Percentiles rank a stretch among this genome's conserved stretches.
phyloP scores from a whole-genome alignment of 2,113 vertebrate genomes.

The Egretta garzetta region DNA sequence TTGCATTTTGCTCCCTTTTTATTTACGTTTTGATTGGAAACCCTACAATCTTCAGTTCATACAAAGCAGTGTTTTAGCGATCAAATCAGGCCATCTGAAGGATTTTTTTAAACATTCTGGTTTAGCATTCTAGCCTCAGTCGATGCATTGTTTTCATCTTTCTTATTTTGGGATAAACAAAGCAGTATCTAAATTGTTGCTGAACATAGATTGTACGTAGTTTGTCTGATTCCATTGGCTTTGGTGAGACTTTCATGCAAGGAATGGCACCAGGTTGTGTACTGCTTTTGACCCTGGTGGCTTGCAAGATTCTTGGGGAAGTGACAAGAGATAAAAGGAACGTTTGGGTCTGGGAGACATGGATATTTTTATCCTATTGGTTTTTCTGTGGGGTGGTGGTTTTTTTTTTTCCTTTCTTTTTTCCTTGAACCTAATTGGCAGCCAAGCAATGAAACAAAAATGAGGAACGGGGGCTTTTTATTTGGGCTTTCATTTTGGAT shows the following conservation, averaged over 20 bases:
- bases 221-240: not conserved
- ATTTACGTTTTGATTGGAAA: conserved; percentile 6
- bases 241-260: not conserved
- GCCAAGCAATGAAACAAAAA: not conserved
- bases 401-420: not conserved
- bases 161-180: not conserved
- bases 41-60: not conserved
- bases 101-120: not conserved
- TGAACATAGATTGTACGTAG: not conserved
- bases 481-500: not conserved
- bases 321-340: conserved; percentile 2
- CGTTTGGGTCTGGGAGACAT: not conserved
- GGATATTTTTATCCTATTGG: not conserved
- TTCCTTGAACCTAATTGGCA: not conserved
- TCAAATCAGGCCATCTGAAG: not conserved
- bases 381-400: not conserved
- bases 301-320: not conserved
- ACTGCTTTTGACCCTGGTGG: not conserved
- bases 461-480: not conserved
- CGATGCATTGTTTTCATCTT: not conserved
- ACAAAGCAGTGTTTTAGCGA: not conserved
- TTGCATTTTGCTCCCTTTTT: not conserved
- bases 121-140: not conserved
- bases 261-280: not conserved
- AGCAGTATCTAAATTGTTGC: not conserved